Percentiles rank a stretch among this genome's conserved stretches.
These are phyloP conservation scores for Phortica variegata DNA, from an alignment of 1,140 invertebrate species.

Conservation along the genomic window DNA sequence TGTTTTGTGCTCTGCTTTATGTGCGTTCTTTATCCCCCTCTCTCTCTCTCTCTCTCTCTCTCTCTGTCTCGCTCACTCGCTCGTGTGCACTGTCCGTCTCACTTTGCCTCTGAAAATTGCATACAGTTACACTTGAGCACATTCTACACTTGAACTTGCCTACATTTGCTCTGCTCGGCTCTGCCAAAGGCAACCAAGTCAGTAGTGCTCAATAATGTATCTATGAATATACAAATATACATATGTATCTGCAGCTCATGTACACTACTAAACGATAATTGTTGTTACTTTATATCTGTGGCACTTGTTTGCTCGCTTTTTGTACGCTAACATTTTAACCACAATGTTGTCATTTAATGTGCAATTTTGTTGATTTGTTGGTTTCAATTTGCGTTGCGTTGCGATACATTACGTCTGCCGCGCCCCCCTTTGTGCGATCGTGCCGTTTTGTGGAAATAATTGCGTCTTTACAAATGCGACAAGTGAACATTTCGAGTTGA, in stretches of 20 bases:
- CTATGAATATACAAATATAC: neutral
- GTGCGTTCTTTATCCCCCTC: neutral
- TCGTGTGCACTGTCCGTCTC: neutral
- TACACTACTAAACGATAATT: too few species aligned
- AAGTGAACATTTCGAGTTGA: too few species aligned
- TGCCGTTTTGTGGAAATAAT: too few species aligned
- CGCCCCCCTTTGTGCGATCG: too few species aligned
- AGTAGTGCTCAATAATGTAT: too few species aligned
- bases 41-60: neutral
- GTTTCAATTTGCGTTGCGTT: too few species aligned
- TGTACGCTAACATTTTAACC: slow-evolving; percentile 46
- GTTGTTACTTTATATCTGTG: too few species aligned
- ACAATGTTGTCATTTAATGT: slow-evolving; percentile 48
- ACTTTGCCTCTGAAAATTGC: neutral
- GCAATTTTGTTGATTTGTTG: slow-evolving; percentile 38
- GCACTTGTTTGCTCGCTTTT: slow-evolving; percentile 21
- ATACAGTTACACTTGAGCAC: slow-evolving; percentile 37
- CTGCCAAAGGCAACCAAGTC: neutral
- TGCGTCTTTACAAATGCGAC: too few species aligned
- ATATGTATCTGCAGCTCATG: slow-evolving; percentile 23
- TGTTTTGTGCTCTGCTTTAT: too few species aligned
- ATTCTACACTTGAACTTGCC: slow-evolving; percentile 54
- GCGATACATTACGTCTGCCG: too few species aligned
- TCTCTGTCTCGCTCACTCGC: neutral
- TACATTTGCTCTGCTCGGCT: slow-evolving; percentile 4